phyloP scores from a whole-genome alignment of 2,888 invertebrate genomes.

The Perithous albicinctus region DNA sequence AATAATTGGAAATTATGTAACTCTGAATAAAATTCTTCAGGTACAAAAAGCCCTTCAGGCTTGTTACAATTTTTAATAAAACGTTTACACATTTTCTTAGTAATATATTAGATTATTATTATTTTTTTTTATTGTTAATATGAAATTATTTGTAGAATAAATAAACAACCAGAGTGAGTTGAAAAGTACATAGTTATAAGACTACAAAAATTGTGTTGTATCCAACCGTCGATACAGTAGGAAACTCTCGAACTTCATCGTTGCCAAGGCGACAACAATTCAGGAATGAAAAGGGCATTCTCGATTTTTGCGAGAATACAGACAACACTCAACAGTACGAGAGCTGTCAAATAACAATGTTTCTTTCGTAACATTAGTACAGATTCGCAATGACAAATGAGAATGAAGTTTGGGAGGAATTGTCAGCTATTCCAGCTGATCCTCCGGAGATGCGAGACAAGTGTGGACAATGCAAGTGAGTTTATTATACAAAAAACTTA shows the following conservation, averaged over 20 bases:
- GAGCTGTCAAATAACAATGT: slow-evolving; percentile 55
- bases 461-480: slow-evolving; percentile 91
- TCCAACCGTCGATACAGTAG: not conserved
- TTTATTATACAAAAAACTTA: slow-evolving; percentile 65
- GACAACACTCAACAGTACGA: not conserved
- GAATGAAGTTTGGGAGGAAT: slow-evolving; percentile 88
- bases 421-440: slow-evolving; percentile 91
- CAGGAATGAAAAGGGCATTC: not conserved
- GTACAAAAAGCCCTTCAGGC: no score
- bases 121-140: no score
- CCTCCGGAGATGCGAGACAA: slow-evolving; percentile 90
- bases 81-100: no score
- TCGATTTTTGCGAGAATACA: not conserved
- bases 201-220: not conserved
- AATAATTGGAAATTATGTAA: no score
- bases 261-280: not conserved
- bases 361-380: slow-evolving; percentile 36
- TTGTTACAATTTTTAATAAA: no score
- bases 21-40: no score
- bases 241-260: not conserved
- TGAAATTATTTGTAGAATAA: no score
- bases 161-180: no score
- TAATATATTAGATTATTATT: no score
- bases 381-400: slow-evolving; percentile 74
- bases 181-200: not conserved